phyloP scores from a whole-genome alignment of 2,888 invertebrate genomes.

The Tinea semifulvella region DNA sequence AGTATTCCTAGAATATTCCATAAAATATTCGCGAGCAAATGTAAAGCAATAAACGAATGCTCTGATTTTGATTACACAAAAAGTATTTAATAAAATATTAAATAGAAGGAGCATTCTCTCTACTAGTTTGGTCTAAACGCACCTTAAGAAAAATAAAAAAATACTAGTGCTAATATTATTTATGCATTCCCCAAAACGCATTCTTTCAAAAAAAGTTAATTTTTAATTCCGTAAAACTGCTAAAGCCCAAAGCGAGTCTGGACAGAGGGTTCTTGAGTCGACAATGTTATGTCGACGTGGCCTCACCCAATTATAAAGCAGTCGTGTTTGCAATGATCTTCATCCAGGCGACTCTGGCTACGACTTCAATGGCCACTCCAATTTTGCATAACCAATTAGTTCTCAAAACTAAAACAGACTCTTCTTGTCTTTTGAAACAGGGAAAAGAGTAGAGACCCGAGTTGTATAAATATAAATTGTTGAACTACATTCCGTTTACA shows the following conservation, averaged over 20 bases:
- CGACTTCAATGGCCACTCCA: conserved; percentile 59
- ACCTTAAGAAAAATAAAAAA: too few species aligned
- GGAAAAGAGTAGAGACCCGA: neutral
- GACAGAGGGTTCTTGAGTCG: conserved; percentile 28
- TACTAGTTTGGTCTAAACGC: too few species aligned
- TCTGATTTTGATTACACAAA: too few species aligned
- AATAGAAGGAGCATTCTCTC: too few species aligned
- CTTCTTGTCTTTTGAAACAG: conserved; percentile 21
- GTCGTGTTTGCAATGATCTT: conserved; percentile 47
- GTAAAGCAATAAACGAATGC: too few species aligned
- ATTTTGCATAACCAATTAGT: conserved; percentile 64
- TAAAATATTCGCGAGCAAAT: too few species aligned
- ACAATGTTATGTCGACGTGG: conserved; percentile 24
- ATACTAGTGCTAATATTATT: too few species aligned
- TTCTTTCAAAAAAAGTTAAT: too few species aligned
- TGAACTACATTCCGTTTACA: too few species aligned
- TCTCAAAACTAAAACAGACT: conserved; percentile 51
- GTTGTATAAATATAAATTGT: neutral
- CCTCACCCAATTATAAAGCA: conserved; percentile 40
- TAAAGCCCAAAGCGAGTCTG: conserved; percentile 4
- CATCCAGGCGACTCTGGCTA: conserved; percentile 34
- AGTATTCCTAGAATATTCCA: too few species aligned
- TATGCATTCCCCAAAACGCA: too few species aligned
- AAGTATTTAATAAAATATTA: too few species aligned
- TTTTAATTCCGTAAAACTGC: conserved; percentile 16